Evolutionary conservation across 2,113 vertebrate species (phyloP).

Genomic region (Stomatorhinus ivindoensis): DNA sequence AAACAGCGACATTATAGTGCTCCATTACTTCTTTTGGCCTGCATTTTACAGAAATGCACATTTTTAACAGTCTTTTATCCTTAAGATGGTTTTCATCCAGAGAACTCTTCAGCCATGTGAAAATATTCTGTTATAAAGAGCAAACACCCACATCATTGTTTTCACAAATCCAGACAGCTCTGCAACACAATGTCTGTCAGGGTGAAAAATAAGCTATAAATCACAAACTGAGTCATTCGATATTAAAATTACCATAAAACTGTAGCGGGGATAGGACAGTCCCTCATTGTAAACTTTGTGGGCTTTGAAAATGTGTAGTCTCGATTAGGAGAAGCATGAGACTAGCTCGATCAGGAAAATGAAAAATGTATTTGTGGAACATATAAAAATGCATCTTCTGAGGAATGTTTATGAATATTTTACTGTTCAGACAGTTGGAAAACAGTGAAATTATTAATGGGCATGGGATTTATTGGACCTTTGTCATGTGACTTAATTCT

Average conservation of each 20-base stretch:
- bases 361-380: background rate
- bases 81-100: background rate
- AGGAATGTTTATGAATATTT: background rate
- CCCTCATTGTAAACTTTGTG: background rate
- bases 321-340: background rate
- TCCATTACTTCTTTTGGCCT: background rate
- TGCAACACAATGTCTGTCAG: background rate
- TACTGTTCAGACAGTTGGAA: background rate
- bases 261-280: background rate
- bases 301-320: background rate
- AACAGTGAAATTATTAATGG: background rate
- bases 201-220: background rate
- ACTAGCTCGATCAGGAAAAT: background rate
- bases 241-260: background rate
- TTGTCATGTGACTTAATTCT: background rate
- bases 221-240: background rate
- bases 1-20: background rate
- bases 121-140: background rate
- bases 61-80: background rate
- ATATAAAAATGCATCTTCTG: background rate
- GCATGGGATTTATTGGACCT: background rate
- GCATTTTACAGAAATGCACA: background rate
- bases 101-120: background rate
- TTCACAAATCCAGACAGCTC: background rate
- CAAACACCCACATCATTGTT: background rate